Conservation (phyloP, 2,113 vertebrate species). For the Zosterops hypoxanthus region DNA sequence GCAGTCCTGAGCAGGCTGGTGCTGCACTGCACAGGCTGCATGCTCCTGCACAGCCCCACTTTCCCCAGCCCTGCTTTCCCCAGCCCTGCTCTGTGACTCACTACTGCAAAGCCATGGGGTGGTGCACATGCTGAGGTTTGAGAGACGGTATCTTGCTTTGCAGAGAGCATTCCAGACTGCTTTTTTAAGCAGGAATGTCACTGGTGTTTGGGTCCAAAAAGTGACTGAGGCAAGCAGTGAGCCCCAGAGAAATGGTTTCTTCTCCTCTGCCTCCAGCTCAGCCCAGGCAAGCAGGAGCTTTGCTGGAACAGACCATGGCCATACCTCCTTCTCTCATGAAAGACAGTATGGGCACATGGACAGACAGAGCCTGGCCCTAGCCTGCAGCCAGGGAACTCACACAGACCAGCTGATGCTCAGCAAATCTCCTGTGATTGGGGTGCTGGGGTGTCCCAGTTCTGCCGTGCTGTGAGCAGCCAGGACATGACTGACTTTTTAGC, state of each 20-base stretch:
- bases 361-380: neutral
- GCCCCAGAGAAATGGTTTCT: neutral
- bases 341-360: neutral
- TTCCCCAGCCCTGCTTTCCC: neutral
- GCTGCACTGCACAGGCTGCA: neutral
- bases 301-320: neutral
- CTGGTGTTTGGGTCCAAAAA: neutral
- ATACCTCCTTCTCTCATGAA: neutral
- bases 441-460: neutral
- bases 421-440: neutral
- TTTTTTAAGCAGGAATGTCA: neutral
- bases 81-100: neutral
- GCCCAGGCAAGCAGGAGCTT: neutral
- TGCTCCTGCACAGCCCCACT: accelerated
- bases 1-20: neutral
- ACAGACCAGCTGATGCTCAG: neutral
- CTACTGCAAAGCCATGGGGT: neutral
- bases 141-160: neutral
- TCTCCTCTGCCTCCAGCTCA: neutral
- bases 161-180: neutral
- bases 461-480: neutral
- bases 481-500: neutral
- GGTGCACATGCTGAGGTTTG: neutral
- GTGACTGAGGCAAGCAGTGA: neutral
- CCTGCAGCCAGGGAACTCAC: neutral